Base-by-base conservation (phyloP, 2,888 invertebrate species). In the Conistra vaccinii region DNA sequence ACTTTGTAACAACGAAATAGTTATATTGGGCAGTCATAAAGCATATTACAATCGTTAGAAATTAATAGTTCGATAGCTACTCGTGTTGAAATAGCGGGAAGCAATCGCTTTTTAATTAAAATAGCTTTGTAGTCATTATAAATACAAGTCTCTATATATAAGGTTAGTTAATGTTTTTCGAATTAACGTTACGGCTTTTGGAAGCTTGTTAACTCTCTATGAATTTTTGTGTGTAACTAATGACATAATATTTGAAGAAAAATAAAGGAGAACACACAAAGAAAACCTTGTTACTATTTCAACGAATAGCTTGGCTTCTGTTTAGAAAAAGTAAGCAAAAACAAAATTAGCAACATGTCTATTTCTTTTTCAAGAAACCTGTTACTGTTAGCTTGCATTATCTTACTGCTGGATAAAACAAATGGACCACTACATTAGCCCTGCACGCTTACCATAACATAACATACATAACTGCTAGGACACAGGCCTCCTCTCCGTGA, bases 41-140 rank as follows among this genome's bases (percentile, higher is more conserved):
- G 10, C 63, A 62, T 62, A 51, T 51, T 65, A 69, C 17, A 73
- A 61, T 79, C 74, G 63, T 75, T 75, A 66, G 26, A 67, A 75
- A 58, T 60, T 76, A 85, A 85, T 76, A 45, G 76, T 53, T 80
- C 12, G 39, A 51, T 73, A 48, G 76, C 87, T 85, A 78, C 84
- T 78, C 61, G 77, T 87, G 65, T 77, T 87, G 51, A 62, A 70
- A 67, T 42, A 78, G 23, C 62, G 58, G 60, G 48, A 73, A 61
- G 68, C 51, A 73, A 73, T 73, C 42, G 58, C 51, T 76, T 73
- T 76, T 80, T 72, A 84, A 85, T 86, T 86, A 81, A 86, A 80
- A 81, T 73, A 32, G 62, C 26, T 69, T 55, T 70, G 32, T 61
- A 69, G 3, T 57, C 9, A 73, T 53, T 67, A 39, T 42, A 61